Evolutionary conservation across 1,140 invertebrate species (phyloP), one percentile per base, ranked within the genome.

Genomic region (Leptestheria dahalacensis): DNA sequence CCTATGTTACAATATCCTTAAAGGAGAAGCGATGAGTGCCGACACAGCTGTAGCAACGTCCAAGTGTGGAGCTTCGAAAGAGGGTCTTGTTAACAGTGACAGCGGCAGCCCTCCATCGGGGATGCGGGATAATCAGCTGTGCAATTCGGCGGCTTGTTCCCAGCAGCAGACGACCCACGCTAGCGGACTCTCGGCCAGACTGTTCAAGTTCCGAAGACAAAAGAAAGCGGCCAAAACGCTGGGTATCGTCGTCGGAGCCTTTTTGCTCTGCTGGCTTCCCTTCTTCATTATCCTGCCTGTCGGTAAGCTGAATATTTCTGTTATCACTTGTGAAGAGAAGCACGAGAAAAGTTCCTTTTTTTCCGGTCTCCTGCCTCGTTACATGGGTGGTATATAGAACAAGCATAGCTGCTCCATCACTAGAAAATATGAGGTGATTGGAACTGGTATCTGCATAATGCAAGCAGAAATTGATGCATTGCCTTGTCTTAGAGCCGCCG

Each of bases 171-270:
- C 57, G 29, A 10, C 25, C 41, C 49, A 20, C 26, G n/a, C n/a
- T n/a, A 60, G 63, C 11, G 64, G 64, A 0, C 55, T 62, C 49
- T 64, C 65, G 49, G 71, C 71, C 54, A 69, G 69, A 62, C 69
- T 77, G 49, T 88, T 88, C 15, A 92, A 95, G 69, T 92, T 93
- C 66, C 86, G 88, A 23, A 88, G 92, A 70, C 91, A 97, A 69
- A 95, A 96, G 71, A 97, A 96, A 70, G 92, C 92, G 3, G 91
- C 91, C 1, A 93, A 95, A 68, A 95, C 91, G 1, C 73, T 95
- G 57, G 91, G 91, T 33, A 92, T 95, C 66, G 77, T 83, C 25
- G 81, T 82, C 67, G 75, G 77, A 1, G 74, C 77, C 21, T 82
- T 84, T 67, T 74, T 85, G 1, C 65, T 83, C 3, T 85, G 82